Evolutionary conservation across 2,888 invertebrate species (phyloP), one percentile per base, ranked within the genome.

Genomic region (Dastarcus helophoroides): DNA sequence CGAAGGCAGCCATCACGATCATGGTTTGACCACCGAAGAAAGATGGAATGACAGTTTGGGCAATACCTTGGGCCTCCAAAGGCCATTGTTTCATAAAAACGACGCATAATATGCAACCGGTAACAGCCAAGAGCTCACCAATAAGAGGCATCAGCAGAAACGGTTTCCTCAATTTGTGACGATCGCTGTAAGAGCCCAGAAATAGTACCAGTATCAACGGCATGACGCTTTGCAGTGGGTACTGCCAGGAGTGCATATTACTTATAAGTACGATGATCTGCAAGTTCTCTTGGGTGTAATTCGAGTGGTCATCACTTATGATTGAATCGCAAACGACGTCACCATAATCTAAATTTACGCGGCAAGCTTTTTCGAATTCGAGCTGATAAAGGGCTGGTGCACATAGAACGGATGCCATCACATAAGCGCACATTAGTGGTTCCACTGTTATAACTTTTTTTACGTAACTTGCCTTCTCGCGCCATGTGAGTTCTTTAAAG

Each of bases 11-110:
- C 58, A 61, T 59, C 3, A 56, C 48, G 10, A 62, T 35, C 49
- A 60, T 55, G 0, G 72, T 64, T 35, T 64, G 58, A 12, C 74
- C 73, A 14, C 76, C 76, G 13, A 68, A 66, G 15, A 75, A 54
- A 0, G 73, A 69, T 2, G 69, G 64, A 1, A 73, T 62, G 1
- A 73, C 42, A 2, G 64, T 62, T 57, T 73, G 70, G 28, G 68
- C 63, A 25, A 71, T 49, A 3, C 64, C 72, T 24, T 66, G 68
- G 0, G 58, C 53, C 62, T 69, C 55, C 30, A 62, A 38, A 3
- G 57, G 65, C 68, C 69, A 70, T 43, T 68, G 63, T n/a, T 62
- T 36, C 49, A 73, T 71, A 43, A 60, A 71, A 42, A 70, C 62
- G 0, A 67, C 69, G 5, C 68, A 60, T 9, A 71, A 42, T 3